Evolutionary conservation across 2,888 invertebrate genomes (phyloP).

Genomic region (Coenonympha arcania): DNA sequence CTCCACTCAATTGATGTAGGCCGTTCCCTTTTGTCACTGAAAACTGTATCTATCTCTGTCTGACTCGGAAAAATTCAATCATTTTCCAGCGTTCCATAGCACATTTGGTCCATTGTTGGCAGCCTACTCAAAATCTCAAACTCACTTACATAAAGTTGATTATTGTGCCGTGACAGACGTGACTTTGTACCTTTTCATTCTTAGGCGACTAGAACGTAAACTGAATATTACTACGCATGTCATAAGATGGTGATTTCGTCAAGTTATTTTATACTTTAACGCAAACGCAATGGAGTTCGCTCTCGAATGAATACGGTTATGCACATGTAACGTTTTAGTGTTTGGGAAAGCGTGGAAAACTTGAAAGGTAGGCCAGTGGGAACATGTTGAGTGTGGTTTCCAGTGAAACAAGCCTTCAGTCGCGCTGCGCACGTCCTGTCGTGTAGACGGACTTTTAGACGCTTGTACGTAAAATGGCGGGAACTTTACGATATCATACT

Average conservation of each 20-base stretch:
- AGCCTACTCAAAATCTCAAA: conserved; percentile 34
- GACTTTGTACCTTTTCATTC: conserved; percentile 18
- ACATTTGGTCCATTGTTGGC: conserved; percentile 40
- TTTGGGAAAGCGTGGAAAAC: conserved; percentile 43
- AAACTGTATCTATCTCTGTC: conserved; percentile 66
- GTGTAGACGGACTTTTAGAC: conserved; percentile 46
- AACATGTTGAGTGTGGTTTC: conserved; percentile 51
- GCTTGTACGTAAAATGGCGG: conserved; percentile 47
- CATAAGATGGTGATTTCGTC: conserved; percentile 14
- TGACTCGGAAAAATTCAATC: conserved; percentile 59
- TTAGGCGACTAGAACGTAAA: conserved; percentile 16
- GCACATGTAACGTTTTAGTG: conserved; percentile 34
- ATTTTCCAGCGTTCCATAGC: conserved; percentile 49
- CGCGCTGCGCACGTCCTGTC: conserved; percentile 60
- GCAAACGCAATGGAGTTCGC: not conserved
- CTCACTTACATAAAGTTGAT: conserved; percentile 23
- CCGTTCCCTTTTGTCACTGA: conserved; percentile 66
- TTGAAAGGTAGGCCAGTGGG: conserved; percentile 64
- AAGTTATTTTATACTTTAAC: conserved; percentile 27
- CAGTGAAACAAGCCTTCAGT: conserved; percentile 60
- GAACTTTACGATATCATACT: conserved; percentile 62
- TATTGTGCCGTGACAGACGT: conserved; percentile 21
- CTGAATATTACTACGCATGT: conserved; percentile 11
- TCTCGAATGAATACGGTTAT: conserved; percentile 8
- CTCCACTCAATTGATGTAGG: conserved; percentile 59